These are phyloP conservation scores for Salminus brasiliensis DNA, from an alignment of 2,113 vertebrate genomes.

Conservation along the genomic window DNA sequence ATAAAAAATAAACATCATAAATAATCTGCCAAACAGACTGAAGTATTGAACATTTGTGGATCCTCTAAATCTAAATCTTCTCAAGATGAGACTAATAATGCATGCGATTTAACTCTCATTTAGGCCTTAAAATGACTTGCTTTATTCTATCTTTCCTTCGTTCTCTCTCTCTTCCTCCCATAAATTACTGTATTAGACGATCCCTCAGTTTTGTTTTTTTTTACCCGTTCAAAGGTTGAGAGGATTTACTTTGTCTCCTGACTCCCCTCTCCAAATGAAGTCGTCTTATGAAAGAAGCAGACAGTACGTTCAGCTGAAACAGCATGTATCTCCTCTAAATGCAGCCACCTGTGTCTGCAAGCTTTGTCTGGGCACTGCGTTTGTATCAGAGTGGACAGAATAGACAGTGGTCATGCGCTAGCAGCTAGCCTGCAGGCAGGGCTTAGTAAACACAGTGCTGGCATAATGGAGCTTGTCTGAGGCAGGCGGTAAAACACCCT, in stretches of 20 bases:
- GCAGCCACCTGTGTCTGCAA: conserved; percentile 61
- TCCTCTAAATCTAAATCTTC: not conserved
- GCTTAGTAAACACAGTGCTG: not conserved
- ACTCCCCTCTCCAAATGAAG: conserved; percentile 56
- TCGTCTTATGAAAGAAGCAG: conserved; percentile 55
- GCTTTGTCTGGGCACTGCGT: conserved; percentile 27
- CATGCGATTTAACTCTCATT: not conserved
- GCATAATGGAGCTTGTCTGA: not conserved
- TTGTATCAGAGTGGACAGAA: not conserved
- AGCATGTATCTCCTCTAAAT: conserved; percentile 60
- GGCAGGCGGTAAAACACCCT: not conserved
- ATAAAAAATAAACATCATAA: too few species aligned
- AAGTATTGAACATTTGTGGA: not conserved
- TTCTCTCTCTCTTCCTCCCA: not conserved
- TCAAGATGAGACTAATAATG: not conserved
- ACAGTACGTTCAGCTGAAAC: conserved; percentile 63
- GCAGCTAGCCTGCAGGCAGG: not conserved
- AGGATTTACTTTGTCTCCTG: conserved; percentile 61
- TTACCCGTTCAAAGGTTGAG: conserved; percentile 56
- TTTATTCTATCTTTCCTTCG: not conserved
- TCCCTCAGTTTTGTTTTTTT: conserved; percentile 54
- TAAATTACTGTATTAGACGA: not conserved
- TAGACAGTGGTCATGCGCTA: not conserved
- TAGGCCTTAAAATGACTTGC: not conserved
- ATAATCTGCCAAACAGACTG: too few species aligned